These are phyloP conservation scores for Hippopotamus amphibius DNA, from an alignment of 2,113 vertebrate genomes.

Conservation along the genomic window DNA sequence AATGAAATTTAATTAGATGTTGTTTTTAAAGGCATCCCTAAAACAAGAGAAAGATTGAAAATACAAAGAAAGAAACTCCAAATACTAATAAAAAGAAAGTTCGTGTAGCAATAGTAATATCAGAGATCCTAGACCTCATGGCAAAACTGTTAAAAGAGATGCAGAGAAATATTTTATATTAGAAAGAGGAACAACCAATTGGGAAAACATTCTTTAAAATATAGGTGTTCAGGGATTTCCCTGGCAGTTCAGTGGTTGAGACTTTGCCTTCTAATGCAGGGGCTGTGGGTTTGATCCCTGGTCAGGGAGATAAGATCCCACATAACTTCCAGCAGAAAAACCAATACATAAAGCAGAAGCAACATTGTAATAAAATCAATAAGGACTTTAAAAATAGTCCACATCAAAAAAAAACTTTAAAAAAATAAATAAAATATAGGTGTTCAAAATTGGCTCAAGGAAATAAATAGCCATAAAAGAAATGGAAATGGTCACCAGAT, in stretches of 20 bases:
- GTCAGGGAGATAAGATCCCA: too few relatives aligned
- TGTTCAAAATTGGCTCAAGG: not conserved
- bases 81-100: not conserved
- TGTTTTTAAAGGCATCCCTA: not conserved
- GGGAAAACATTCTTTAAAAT: not conserved
- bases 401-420: too few relatives aligned
- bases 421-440: not conserved
- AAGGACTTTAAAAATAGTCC: too few relatives aligned
- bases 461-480: not conserved
- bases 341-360: too few relatives aligned
- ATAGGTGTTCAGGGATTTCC: not conserved
- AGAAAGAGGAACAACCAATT: not conserved
- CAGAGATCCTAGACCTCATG: not conserved
- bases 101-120: not conserved
- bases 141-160: not conserved
- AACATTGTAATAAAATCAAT: too few relatives aligned
- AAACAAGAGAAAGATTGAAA: not conserved
- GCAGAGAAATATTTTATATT: not conserved
- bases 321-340: too few relatives aligned
- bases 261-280: too few relatives aligned
- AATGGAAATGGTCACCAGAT: not conserved
- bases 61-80: not conserved
- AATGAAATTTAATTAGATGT: not conserved
- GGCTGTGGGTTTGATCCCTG: too few relatives aligned
- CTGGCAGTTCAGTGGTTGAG: too few relatives aligned